Evolutionary conservation across 1,140 invertebrate genomes (phyloP).

Genomic region (Zophobas atratus): DNA sequence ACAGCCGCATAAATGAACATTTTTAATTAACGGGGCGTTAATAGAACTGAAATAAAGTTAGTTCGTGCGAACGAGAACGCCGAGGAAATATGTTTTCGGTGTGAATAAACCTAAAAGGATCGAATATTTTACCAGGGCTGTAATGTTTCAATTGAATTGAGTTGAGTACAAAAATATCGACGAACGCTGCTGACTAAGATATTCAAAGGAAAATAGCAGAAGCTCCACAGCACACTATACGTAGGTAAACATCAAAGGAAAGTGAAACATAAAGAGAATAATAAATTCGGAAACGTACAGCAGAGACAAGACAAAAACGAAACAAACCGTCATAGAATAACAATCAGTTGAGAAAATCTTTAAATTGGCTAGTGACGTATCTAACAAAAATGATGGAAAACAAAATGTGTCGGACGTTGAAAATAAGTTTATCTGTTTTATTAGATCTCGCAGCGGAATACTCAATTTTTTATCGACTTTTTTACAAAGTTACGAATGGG

Average conservation of each 20-base stretch:
- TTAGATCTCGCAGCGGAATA: slow-evolving; percentile 49
- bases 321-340: slow-evolving; percentile 58
- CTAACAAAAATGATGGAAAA: slow-evolving; percentile 59
- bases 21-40: not conserved
- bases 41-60: not conserved
- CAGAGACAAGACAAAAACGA: slow-evolving; percentile 54
- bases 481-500: slow-evolving; percentile 51
- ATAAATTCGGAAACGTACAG: slow-evolving; percentile 57
- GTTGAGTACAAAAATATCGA: slow-evolving; percentile 30
- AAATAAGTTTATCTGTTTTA: slow-evolving; percentile 60
- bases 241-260: slow-evolving; percentile 58
- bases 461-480: slow-evolving; percentile 52
- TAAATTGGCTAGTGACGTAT: slow-evolving; percentile 52
- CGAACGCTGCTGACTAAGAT: slow-evolving; percentile 51
- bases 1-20: too few species aligned
- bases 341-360: slow-evolving; percentile 57
- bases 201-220: slow-evolving; percentile 48
- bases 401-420: slow-evolving; percentile 57
- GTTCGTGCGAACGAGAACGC: not conserved
- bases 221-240: slow-evolving; percentile 44
- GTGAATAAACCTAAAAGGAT: slow-evolving; percentile 1
- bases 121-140: slow-evolving; percentile 13
- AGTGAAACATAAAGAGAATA: slow-evolving; percentile 61
- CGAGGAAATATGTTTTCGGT: not conserved
- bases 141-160: slow-evolving; percentile 47